Base-by-base conservation (phyloP, 2,797 vertebrate genomes). In the Eurystomus glaucurus region DNA sequence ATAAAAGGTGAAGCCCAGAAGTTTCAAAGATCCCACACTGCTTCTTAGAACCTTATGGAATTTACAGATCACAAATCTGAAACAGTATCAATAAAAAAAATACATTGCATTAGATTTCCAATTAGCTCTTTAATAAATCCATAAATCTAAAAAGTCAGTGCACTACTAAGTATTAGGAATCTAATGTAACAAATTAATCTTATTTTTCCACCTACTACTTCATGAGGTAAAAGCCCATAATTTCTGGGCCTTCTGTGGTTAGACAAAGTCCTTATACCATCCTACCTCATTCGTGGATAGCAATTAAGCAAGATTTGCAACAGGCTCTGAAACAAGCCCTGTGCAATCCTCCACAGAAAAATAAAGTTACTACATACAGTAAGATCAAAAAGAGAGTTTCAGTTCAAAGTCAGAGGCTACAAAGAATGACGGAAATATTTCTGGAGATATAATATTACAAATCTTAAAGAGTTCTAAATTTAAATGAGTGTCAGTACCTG, bases 401-500 rank as follows among this genome's bases (percentile, higher is more conserved):
- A 80, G 39, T 60, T 89, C 66, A 58, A 74, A 87, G 35, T 60
- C 35, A 77, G 35, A 82, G 18, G 2, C 19, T 17, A 4, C 52
- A 52, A 79, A 35, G 26, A 69, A 7, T 15, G 14, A 84, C 62
- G 31, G 13, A 65, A 88, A 43, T 26, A 29, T 58, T 78, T 90
- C 45, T 93, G 72, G 62, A 87, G 9, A 66, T 50, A 51, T 1
- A 61, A 7, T 31, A 75, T 13, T 72, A 80, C 29, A 75, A 75
- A 68, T 54, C 75, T 68, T 12, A 25, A 37, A 4, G 4, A 64
- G 62, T 13, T 81, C n/a, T 52, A 87, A 85, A 68, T 0, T n/a
- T 17, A 41, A 96, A 75, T 17, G 3, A 88, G 9, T 14, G 18
- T 10, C 76, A 77, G 62, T 97, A 99, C 98, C 98, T 98, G 96